Evolutionary conservation across 2,888 invertebrate species (phyloP).

Genomic region (Chloroclysta siterata): DNA sequence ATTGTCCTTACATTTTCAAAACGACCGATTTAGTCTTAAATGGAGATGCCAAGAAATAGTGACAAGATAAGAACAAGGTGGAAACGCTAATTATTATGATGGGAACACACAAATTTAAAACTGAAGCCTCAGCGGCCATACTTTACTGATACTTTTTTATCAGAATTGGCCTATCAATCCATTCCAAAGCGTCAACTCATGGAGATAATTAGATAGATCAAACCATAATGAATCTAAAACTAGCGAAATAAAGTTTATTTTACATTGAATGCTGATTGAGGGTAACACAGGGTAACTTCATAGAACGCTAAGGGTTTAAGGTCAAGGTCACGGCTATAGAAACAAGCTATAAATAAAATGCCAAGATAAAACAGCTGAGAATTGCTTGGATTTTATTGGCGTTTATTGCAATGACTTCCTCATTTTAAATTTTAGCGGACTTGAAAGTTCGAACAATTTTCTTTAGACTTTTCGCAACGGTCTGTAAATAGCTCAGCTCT

Average conservation of each 20-base stretch:
- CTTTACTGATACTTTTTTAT: too few species aligned
- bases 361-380: slow-evolving; percentile 25
- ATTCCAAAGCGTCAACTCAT: too few species aligned
- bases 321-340: slow-evolving; percentile 34
- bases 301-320: background rate
- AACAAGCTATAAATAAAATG: slow-evolving; percentile 27
- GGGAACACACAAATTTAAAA: too few species aligned
- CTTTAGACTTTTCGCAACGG: background rate
- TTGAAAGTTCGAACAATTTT: slow-evolving; percentile 5
- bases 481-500: background rate
- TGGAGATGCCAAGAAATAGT: too few species aligned
- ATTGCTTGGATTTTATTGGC: slow-evolving; percentile 6
- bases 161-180: too few species aligned
- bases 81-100: too few species aligned
- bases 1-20: too few species aligned
- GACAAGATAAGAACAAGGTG: too few species aligned
- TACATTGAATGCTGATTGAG: slow-evolving; percentile 3
- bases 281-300: background rate
- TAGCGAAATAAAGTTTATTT: slow-evolving; percentile 8
- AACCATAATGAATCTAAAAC: background rate
- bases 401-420: slow-evolving; percentile 1
- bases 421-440: slow-evolving; percentile 2
- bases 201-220: too few species aligned
- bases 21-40: too few species aligned
- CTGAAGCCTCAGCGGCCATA: too few species aligned